A percentile compares a stretch with the other conserved stretches of the same genome.
phyloP scores from a whole-genome alignment of 2,797 vertebrate genomes.

The Arremon brunneinucha region DNA sequence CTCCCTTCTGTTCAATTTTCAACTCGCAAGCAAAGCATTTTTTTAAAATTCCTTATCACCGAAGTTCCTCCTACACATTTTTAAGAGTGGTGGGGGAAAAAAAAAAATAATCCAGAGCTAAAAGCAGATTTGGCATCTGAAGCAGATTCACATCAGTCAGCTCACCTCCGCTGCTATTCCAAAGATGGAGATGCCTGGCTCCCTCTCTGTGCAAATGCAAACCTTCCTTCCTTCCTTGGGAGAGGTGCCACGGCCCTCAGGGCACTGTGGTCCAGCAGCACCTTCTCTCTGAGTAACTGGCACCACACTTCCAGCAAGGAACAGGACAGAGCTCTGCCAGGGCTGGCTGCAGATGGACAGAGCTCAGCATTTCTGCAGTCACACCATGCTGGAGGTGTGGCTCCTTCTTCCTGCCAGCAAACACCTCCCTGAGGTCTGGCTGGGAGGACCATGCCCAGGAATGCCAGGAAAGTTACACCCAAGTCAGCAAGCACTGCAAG shows the following conservation, averaged over 20 bases:
- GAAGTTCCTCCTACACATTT: not conserved
- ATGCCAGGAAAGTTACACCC: not conserved
- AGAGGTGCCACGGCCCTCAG: not conserved
- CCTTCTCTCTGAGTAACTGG: not conserved
- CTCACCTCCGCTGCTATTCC: not conserved
- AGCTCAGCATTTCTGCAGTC: not conserved
- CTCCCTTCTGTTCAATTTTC: not conserved
- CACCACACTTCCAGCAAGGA: not conserved
- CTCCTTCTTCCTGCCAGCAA: not conserved
- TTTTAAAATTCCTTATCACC: not conserved
- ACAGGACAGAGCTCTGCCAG: not conserved
- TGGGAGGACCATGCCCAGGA: not conserved
- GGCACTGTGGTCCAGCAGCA: not conserved
- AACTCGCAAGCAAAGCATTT: not conserved
- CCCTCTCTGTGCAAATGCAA: not conserved
- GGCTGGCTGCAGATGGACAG: not conserved
- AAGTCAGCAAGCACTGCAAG: not conserved
- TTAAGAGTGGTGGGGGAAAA: not conserved
- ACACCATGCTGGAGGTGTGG: not conserved
- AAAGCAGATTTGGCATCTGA: constrained; percentile 2
- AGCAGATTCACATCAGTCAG: not conserved
- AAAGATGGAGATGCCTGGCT: not conserved
- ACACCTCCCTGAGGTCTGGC: not conserved
- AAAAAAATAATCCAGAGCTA: not conserved
- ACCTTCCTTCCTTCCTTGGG: not conserved